phyloP scores from a whole-genome alignment of 2,888 invertebrate species.

The Eurytoma californica region DNA sequence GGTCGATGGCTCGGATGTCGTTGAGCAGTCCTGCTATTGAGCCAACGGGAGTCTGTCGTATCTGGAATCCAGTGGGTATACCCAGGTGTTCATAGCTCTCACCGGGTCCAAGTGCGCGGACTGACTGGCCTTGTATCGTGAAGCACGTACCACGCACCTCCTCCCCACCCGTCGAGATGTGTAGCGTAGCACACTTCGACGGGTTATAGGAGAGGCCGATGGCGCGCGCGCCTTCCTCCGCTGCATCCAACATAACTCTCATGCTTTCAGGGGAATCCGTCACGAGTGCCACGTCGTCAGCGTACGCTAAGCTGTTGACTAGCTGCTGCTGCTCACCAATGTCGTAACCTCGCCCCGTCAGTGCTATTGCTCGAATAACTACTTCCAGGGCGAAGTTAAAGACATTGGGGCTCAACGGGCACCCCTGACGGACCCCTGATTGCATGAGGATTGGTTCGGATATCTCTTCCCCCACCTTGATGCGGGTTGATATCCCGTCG shows the following conservation, averaged over 20 bases:
- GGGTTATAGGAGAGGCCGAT: slow-evolving; percentile 64
- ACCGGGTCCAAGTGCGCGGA: not conserved
- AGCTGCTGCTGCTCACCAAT: slow-evolving; percentile 33
- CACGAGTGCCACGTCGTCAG: slow-evolving; percentile 54
- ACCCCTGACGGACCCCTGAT: slow-evolving; percentile 67
- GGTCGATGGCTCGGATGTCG: slow-evolving; percentile 38
- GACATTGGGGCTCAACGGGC: slow-evolving; percentile 66
- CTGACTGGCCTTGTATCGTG: not conserved
- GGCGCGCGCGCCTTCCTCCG: slow-evolving; percentile 36
- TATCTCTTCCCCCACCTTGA: slow-evolving; percentile 51
- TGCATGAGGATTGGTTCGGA: slow-evolving; percentile 59
- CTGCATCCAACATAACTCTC: slow-evolving; percentile 23
- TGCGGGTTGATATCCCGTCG: slow-evolving; percentile 48
- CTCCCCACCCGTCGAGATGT: slow-evolving; percentile 54
- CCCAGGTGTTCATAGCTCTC: slow-evolving; percentile 48
- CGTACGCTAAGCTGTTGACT: slow-evolving; percentile 51
- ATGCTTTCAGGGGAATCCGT: slow-evolving; percentile 57
- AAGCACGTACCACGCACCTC: not conserved
- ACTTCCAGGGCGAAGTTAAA: slow-evolving; percentile 69
- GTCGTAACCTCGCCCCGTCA: slow-evolving; percentile 40
- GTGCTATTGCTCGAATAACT: slow-evolving; percentile 43
- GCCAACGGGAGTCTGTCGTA: slow-evolving; percentile 49
- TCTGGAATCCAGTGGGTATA: slow-evolving; percentile 47
- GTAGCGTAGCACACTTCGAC: slow-evolving; percentile 62
- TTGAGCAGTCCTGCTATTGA: not conserved